These are phyloP conservation scores for Oncopeltus fasciatus DNA, from an alignment of 1,140 invertebrate species.

Conservation along the genomic window DNA sequence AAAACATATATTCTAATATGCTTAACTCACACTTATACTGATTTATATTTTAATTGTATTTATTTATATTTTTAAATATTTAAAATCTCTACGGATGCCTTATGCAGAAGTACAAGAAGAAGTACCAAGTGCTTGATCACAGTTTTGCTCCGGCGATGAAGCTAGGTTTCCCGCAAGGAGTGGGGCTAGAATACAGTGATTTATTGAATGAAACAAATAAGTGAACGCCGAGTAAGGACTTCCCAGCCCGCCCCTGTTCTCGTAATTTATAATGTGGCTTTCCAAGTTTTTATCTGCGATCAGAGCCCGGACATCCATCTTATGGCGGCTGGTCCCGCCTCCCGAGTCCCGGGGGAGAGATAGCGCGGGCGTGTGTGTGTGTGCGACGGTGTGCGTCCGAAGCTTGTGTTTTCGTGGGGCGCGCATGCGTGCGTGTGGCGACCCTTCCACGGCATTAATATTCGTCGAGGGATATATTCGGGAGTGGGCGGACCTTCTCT, in stretches of 20 bases:
- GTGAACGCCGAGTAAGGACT: not conserved
- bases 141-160: no score
- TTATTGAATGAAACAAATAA: slow-evolving; percentile 7
- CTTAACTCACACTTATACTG: no score
- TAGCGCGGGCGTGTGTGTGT: not conserved
- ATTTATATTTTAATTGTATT: no score
- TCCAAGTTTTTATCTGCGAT: not conserved
- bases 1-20: no score
- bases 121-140: no score
- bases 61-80: no score
- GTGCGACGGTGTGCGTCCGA: no score
- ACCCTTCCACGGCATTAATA: not conserved
- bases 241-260: not conserved
- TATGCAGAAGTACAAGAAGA: no score
- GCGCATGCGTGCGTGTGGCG: no score
- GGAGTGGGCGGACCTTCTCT: not conserved
- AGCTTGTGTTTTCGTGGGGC: no score
- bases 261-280: slow-evolving; percentile 1
- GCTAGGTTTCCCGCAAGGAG: not conserved
- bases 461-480: not conserved
- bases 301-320: not conserved
- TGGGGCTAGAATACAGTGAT: slow-evolving; percentile 3
- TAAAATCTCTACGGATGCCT: no score
- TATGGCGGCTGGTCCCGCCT: not conserved
- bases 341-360: not conserved